A percentile compares a stretch with the other conserved stretches of the same genome.
Conservation (phyloP, 2,888 invertebrate species). For the Venusia cambrica region DNA sequence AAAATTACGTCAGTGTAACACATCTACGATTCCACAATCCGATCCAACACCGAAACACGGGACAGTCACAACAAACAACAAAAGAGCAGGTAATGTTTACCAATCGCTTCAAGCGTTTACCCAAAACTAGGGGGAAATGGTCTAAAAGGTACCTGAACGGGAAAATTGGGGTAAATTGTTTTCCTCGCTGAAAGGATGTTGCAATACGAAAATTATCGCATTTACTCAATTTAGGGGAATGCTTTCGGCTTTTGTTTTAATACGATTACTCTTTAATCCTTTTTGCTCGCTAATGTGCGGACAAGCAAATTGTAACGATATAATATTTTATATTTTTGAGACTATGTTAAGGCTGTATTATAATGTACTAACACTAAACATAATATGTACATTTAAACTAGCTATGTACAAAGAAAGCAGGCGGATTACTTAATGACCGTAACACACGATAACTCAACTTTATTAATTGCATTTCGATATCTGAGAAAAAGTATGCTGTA, state of each 20-base stretch:
- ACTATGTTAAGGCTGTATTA: too few species aligned
- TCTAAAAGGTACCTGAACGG: slow-evolving; percentile 44
- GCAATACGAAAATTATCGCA: slow-evolving; percentile 51
- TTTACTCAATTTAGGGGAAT: slow-evolving; percentile 43
- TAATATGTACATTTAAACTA: too few species aligned
- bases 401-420: too few species aligned
- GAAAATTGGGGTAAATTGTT: slow-evolving; percentile 61
- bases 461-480: too few species aligned
- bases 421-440: too few species aligned
- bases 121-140: slow-evolving; percentile 56
- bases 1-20: too few species aligned
- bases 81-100: slow-evolving; percentile 38
- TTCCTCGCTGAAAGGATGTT: slow-evolving; percentile 49
- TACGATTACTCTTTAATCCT: slow-evolving; percentile 43
- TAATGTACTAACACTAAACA: too few species aligned
- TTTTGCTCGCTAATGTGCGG: slow-evolving; percentile 19
- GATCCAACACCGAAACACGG: not conserved
- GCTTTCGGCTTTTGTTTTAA: slow-evolving; percentile 46
- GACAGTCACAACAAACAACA: slow-evolving; percentile 29
- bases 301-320: slow-evolving; percentile 5
- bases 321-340: too few species aligned
- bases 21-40: too few species aligned
- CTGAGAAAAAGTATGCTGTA: too few species aligned
- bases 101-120: slow-evolving; percentile 46
- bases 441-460: too few species aligned